Percentiles rank a stretch among this genome's conserved stretches.
Evolutionary conservation across 2,888 invertebrate genomes (phyloP).

Genomic region (Acholoe squamosa): DNA sequence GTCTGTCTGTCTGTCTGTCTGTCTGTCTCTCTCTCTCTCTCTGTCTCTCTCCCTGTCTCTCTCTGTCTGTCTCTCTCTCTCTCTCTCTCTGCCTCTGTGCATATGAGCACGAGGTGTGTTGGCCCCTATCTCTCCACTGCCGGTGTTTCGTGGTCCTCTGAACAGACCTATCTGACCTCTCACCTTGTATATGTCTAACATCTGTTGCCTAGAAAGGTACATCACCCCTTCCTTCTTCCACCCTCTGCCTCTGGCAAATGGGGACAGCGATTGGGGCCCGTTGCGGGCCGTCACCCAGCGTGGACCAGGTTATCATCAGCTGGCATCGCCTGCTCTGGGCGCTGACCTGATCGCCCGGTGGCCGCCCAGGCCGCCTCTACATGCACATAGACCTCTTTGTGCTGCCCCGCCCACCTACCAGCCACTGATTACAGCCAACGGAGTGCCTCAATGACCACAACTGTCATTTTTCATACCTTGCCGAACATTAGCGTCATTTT

Average conservation of each 20-base stretch:
- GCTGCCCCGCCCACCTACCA: background rate
- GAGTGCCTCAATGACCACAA: slow-evolving; percentile 4
- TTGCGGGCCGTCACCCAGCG: background rate
- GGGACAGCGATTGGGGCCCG: background rate
- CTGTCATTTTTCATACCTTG: slow-evolving; percentile 52
- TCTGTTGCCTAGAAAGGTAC: slow-evolving; percentile 15
- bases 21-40: no score
- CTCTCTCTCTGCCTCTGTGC: no score
- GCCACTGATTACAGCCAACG: slow-evolving; percentile 35
- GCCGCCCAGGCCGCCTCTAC: background rate
- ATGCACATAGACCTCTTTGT: background rate
- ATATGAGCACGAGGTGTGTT: no score
- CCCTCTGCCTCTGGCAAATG: background rate
- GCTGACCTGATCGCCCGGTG: background rate
- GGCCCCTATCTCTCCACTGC: no score
- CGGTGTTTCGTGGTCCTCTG: background rate
- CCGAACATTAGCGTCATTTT: slow-evolving; percentile 26
- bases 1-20: no score
- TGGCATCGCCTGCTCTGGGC: slow-evolving; percentile 3
- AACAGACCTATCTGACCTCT: background rate
- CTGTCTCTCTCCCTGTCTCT: no score
- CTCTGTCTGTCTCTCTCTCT: no score
- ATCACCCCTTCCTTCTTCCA: background rate
- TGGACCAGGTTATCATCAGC: background rate
- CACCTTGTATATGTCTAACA: slow-evolving; percentile 32